phyloP scores from a whole-genome alignment of 2,797 vertebrate species.

The Chaetodon trifasciatus region DNA sequence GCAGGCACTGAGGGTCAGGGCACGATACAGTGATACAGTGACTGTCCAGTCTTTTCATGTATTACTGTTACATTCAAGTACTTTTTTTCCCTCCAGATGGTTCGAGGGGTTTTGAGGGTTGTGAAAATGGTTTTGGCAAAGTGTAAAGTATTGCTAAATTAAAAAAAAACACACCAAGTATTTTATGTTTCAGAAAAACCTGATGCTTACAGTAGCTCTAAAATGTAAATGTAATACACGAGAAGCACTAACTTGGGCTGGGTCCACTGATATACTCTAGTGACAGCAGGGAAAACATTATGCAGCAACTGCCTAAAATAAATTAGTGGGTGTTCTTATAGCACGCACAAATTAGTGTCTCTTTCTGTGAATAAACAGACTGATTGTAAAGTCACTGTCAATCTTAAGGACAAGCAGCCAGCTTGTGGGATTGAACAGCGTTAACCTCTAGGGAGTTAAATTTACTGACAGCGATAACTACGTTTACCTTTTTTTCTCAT shows the following conservation, averaged over 20 bases:
- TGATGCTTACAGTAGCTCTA: neutral
- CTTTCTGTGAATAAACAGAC: neutral
- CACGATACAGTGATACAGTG: no score
- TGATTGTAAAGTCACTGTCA: neutral
- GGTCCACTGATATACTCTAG: neutral
- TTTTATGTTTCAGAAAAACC: neutral
- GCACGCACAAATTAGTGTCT: neutral
- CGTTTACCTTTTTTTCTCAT: no score
- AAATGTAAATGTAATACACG: neutral
- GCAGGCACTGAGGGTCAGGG: neutral
- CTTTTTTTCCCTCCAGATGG: neutral
- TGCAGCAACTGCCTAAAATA: neutral
- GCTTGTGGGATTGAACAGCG: neutral
- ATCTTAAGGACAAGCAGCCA: neutral
- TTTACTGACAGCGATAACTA: neutral
- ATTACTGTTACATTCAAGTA: neutral
- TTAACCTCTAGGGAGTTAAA: neutral
- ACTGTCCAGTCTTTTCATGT: neutral
- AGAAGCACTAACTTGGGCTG: no score
- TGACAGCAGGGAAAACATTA: neutral
- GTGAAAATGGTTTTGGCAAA: neutral
- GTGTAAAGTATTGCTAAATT: no score
- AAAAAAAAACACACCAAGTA: neutral
- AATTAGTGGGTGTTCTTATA: neutral
- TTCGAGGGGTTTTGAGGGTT: neutral